A percentile compares a stretch with the other conserved stretches of the same genome.
These are phyloP conservation scores for Perca flavescens DNA, from an alignment of 2,113 vertebrate species.

Conservation along the genomic window DNA sequence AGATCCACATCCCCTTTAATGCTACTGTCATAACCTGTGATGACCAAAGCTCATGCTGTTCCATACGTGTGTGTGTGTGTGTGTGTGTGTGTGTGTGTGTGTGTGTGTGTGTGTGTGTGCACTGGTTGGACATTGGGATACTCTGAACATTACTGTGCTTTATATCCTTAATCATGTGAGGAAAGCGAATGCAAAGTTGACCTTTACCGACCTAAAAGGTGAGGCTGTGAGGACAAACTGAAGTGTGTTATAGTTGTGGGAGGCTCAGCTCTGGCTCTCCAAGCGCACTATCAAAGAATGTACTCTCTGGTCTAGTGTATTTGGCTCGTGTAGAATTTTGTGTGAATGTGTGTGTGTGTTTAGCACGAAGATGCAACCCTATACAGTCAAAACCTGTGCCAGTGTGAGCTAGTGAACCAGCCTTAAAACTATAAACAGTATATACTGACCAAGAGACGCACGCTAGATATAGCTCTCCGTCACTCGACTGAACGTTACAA, in stretches of 20 bases:
- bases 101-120: slow-evolving; percentile 4
- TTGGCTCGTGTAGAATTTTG: slow-evolving; percentile 59
- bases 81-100: slow-evolving; percentile 12
- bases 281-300: slow-evolving; percentile 73
- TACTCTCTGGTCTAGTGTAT: slow-evolving; percentile 66
- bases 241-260: slow-evolving; percentile 30
- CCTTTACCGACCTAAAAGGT: slow-evolving; percentile 19
- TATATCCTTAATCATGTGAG: slow-evolving; percentile 36
- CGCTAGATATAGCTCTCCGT: slow-evolving; percentile 65
- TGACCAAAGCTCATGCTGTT: slow-evolving; percentile 75
- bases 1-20: slow-evolving; percentile 61
- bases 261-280: slow-evolving; percentile 28
- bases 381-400: slow-evolving; percentile 78
- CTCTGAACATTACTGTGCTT: slow-evolving; percentile 52
- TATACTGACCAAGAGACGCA: slow-evolving; percentile 74
- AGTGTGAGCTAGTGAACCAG: slow-evolving; percentile 79
- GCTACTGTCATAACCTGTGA: slow-evolving; percentile 63
- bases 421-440: slow-evolving; percentile 77
- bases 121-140: slow-evolving; percentile 18
- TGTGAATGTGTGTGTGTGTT: slow-evolving; percentile 44
- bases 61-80: background rate
- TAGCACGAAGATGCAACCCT: slow-evolving; percentile 71
- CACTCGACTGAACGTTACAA: slow-evolving; percentile 65
- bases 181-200: slow-evolving; percentile 23
- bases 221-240: slow-evolving; percentile 26